Evolutionary conservation across 2,888 invertebrate genomes (phyloP), one percentile per base, ranked within the genome.

Genomic region (Caenorhabditis zanzibari): DNA sequence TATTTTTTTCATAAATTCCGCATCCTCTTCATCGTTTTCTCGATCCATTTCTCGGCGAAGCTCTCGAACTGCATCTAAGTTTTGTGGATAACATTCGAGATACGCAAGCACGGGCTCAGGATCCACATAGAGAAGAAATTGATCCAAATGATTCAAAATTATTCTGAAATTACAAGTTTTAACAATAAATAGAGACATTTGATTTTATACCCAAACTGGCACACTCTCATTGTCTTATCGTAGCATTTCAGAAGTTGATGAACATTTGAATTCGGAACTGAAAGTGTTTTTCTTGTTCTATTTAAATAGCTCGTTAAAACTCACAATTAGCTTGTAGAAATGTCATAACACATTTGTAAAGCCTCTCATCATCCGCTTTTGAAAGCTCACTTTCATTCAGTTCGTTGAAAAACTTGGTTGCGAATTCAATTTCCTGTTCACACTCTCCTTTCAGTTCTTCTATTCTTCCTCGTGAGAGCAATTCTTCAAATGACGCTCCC

Each of bases 121-220:
- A 22, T 81, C 49, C 2, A 77, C 49, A 35, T 41, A 82, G 14
- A 32, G 16, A 19, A 86, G 10, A 19, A 86, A 86, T 0, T 24
- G 56, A 32, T 80, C 73, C 6, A 82, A 22, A 63, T 86, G 59
- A 26, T 71, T 41, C n/a, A 86, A 74, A 19, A 86, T 61, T 41
- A 28, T 41, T 19, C 66, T 75, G 64, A 44, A 75, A n/a, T n/a
- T n/a, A n/a, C n/a, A n/a, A n/a, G n/a, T n/a, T n/a, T n/a, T n/a
- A n/a, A n/a, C n/a, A n/a, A n/a, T n/a, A n/a, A n/a, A n/a, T n/a
- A n/a, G n/a, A n/a, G n/a, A n/a, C n/a, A n/a, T 66, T 22, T 24
- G 2, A 1, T 12, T 35, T 6, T 68, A 38, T 14, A 81, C 81
- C 56, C 22, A 26, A 74, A 74, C 47, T 74, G 58, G 47, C 76